phyloP scores from a whole-genome alignment of 1,140 invertebrate species.

The Brachionus plicatilis region DNA sequence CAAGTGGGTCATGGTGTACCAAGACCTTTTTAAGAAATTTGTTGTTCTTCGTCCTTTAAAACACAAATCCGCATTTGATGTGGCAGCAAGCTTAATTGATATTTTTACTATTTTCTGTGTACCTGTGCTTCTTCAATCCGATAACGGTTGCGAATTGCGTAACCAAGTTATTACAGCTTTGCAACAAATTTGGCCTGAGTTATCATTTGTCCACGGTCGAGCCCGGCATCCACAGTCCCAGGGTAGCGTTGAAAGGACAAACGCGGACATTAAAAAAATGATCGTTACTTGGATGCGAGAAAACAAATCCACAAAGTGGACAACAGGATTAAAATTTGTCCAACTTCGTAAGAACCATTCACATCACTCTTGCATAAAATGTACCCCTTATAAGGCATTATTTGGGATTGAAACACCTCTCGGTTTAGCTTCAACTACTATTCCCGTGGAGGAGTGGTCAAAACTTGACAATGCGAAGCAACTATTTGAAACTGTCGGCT shows the following conservation, averaged over 20 bases:
- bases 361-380: background rate
- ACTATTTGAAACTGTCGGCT: too few species aligned
- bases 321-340: background rate
- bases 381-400: background rate
- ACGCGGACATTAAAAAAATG: too few species aligned
- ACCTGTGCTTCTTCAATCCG: constrained; percentile 43
- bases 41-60: background rate
- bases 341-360: background rate
- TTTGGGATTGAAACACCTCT: background rate
- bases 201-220: too few species aligned
- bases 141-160: constrained; percentile 44
- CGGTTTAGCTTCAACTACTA: background rate
- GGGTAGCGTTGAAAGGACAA: too few species aligned
- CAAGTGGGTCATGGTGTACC: constrained; percentile 43
- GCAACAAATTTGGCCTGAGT: constrained; percentile 39
- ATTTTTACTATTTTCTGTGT: constrained; percentile 43
- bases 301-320: background rate
- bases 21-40: constrained; percentile 44
- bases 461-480: too few species aligned
- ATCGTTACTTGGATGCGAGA: background rate
- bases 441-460: too few species aligned
- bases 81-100: constrained; percentile 25
- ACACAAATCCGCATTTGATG: background rate
- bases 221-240: too few species aligned
- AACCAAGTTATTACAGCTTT: constrained; percentile 42